These are phyloP conservation scores for Atherinosoma microstoma DNA, from an alignment of 2,797 vertebrate genomes.

Conservation along the genomic window DNA sequence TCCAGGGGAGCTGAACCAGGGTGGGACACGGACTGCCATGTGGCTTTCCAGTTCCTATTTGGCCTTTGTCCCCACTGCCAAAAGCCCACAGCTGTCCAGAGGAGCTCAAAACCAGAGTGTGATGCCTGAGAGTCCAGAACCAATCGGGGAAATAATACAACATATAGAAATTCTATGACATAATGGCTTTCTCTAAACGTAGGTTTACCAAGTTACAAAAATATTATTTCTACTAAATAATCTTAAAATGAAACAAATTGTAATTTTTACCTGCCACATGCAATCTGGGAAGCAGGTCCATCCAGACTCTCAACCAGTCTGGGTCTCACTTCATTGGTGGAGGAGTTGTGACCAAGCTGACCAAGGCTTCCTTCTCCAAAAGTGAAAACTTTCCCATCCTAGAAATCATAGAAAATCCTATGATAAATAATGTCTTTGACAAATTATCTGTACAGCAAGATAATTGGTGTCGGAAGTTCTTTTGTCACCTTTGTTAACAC, in stretches of 20 bases:
- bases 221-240: background rate
- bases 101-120: constrained; percentile 85
- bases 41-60: constrained; percentile 68
- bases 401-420: constrained; percentile 19
- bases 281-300: constrained; percentile 80
- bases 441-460: background rate
- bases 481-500: constrained; percentile 80
- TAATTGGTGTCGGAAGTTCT: background rate
- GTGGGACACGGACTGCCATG: constrained; percentile 76
- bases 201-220: background rate
- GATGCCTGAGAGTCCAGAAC: constrained; percentile 71
- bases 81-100: constrained; percentile 86
- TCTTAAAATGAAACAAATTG: background rate
- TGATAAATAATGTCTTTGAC: background rate
- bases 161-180: background rate
- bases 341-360: constrained; percentile 89
- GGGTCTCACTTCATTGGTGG: constrained; percentile 79
- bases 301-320: constrained; percentile 80
- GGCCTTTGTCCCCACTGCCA: constrained; percentile 82
- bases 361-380: constrained; percentile 89
- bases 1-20: constrained; percentile 73
- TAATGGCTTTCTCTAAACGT: too few relatives aligned
- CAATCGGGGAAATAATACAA: background rate
- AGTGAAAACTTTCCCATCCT: constrained; percentile 89
- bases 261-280: constrained; percentile 86